Percentiles rank a stretch among this genome's conserved stretches.
phyloP scores from a whole-genome alignment of 2,888 invertebrate species.

The Drosophila anomelani region DNA sequence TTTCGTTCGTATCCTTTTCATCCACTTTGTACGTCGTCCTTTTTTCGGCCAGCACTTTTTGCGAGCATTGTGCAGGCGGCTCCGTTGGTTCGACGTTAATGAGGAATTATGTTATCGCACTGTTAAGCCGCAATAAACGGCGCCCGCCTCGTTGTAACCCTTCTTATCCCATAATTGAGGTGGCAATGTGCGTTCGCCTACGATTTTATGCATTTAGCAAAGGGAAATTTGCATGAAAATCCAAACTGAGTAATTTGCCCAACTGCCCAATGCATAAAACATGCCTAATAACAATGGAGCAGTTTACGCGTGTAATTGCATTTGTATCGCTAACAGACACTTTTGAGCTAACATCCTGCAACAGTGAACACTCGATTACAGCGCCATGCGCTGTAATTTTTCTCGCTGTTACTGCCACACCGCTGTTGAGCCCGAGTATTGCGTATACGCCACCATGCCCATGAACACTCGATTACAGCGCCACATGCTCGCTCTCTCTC shows the following conservation, averaged over 20 bases:
- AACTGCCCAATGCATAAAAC: slow-evolving; percentile 40
- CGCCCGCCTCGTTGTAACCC: not conserved
- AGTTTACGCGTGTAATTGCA: slow-evolving; percentile 58
- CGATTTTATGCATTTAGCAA: slow-evolving; percentile 12
- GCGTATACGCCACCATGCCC: slow-evolving; percentile 55
- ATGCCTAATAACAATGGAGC: slow-evolving; percentile 51
- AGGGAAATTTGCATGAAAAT: slow-evolving; percentile 23
- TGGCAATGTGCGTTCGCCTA: not conserved
- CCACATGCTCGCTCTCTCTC: slow-evolving; percentile 5
- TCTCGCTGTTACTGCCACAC: slow-evolving; percentile 23
- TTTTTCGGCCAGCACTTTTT: slow-evolving; percentile 25
- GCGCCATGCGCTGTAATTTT: not conserved
- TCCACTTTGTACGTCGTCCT: slow-evolving; percentile 38
- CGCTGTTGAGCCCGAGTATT: slow-evolving; percentile 26
- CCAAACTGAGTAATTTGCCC: slow-evolving; percentile 25
- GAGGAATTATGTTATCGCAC: slow-evolving; percentile 78
- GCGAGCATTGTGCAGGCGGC: slow-evolving; percentile 54
- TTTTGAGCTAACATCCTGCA: slow-evolving; percentile 28
- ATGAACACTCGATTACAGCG: not conserved
- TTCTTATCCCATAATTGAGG: slow-evolving; percentile 1
- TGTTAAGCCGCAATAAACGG: slow-evolving; percentile 57
- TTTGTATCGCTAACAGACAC: slow-evolving; percentile 37
- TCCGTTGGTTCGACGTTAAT: slow-evolving; percentile 68
- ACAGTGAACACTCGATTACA: slow-evolving; percentile 35
- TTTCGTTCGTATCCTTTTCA: slow-evolving; percentile 54